Base-by-base conservation (phyloP, 2,888 invertebrate genomes). In the Athetis lepigone region DNA sequence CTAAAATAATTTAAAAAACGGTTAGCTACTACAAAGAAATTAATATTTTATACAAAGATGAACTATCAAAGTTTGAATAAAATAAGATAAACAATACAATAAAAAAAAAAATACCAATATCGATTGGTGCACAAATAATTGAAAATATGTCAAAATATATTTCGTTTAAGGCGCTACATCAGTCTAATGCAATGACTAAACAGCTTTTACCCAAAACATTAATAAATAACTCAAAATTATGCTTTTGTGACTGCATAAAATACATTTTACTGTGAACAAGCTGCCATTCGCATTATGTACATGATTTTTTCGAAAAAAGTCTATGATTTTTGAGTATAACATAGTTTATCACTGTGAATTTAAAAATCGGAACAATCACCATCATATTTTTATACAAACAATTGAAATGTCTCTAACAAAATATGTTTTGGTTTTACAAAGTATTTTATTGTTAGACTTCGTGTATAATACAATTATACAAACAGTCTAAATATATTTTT, bases 101-200 rank as follows among this genome's bases (percentile, higher is more conserved):
- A 40, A 2, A 2, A 9, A 71, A 37, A 4, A 21, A 43, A 51
- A 21, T 5, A 45, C 45, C 70, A 45, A 46, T 37, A 8, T 49
- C 45, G 2, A 37, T 13, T 11, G 27, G 3, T 27, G 16, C 16
- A 23, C 16, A 68, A 83, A 85, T 85, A 86, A 83, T 83, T 85
- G 85, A 87, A 88, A 88, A 88, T 84, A 84, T 84, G 86, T 83
- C 79, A 78, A 70, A 79, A 67, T 55, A 63, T 71, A 71, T 77
- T 82, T 78, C 70, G 75, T 83, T 85, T 88, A 89, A 88, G 88
- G 87, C 88, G 89, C 88, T 90, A 89, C 83, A 85, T 92, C 92
- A 93, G 92, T 93, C 93, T 91, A 91, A 90, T 86, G 88, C 87
- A 86, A 88, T 91, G 92, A 92, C 91, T 90, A 88, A 88, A 88